A percentile compares a stretch with the other conserved stretches of the same genome.
Evolutionary conservation across 2,113 vertebrate genomes (phyloP).

Genomic region (Ifrita kowaldi): DNA sequence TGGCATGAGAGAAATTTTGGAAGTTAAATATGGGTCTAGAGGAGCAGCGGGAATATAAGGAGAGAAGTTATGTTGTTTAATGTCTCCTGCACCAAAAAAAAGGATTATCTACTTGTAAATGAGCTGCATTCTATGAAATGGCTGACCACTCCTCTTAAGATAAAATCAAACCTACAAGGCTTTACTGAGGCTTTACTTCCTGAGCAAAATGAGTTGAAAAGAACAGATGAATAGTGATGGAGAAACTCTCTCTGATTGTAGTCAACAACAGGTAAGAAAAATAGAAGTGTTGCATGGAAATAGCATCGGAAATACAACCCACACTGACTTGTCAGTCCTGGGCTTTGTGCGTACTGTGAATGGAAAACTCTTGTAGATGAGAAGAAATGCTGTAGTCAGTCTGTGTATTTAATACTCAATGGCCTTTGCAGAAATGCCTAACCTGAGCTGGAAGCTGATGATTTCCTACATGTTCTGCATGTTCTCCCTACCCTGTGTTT

Average conservation of each 20-base stretch:
- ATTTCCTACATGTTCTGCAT: constrained; percentile 9
- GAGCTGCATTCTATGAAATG: background rate
- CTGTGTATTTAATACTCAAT: background rate
- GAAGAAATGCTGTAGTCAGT: background rate
- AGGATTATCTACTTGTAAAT: background rate
- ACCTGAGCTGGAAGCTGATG: background rate
- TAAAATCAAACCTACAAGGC: background rate
- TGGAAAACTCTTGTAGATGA: constrained; percentile 54
- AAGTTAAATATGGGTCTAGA: background rate
- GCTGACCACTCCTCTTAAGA: background rate
- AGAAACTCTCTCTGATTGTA: background rate
- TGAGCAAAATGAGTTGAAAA: background rate
- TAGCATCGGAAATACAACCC: background rate
- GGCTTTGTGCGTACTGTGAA: background rate
- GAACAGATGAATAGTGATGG: background rate
- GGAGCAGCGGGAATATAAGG: background rate
- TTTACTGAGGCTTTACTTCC: background rate
- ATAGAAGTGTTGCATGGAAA: background rate
- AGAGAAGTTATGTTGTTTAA: background rate
- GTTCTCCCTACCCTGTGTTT: constrained; percentile 2
- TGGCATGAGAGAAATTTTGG: background rate
- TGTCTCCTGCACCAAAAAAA: background rate
- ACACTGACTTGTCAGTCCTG: background rate
- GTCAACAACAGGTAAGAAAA: background rate
- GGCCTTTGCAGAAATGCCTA: constrained; percentile 22